Base-by-base conservation (phyloP, 2,113 vertebrate species). In the Hassar affinis region DNA sequence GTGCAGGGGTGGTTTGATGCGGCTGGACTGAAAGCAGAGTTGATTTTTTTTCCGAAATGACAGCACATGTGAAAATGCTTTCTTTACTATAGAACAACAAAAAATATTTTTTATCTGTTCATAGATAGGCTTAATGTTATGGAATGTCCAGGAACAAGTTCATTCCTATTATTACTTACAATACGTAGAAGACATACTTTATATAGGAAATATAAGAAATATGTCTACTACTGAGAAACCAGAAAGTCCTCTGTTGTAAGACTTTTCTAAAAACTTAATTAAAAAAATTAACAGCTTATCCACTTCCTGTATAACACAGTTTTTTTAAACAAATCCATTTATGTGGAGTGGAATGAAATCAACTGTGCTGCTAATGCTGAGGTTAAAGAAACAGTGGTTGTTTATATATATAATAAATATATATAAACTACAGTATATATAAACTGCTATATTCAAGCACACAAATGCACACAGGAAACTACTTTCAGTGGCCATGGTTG, bases 381-480 rank as follows among this genome's bases (percentile, higher is more conserved):
- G 27, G 66, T 80, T 64, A 62, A 78, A 85, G 51, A 22, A 51
- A 35, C 6, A 49, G 4, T 15, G 17, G 45, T 45, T 20, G 22
- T 38, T 75, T 62, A 42, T n/a, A 25, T n/a, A 52, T 22, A n/a
- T n/a, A n/a, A n/a, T n/a, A 17, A 84, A 33, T 71, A 86, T 42
- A 42, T 6, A 3, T 42, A 42, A 42, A 42, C 38, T 42, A n/a
- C 25, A 84, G 33, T 71, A 86, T 42, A 42, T 6, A 3, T 42
- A 42, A 42, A 42, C 38, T 42, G 38, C 38, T 42, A 42, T 42
- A 42, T 42, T 42, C 3, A 42, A 42, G 38, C 38, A 42, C 6
- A 42, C 3, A 42, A 42, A 42, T 42, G 6, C 38, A 42, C 6
- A 42, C 38, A 42, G 38, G 38, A 42, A 42, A 42, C 38, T 42